phyloP scores from a whole-genome alignment of 2,113 vertebrate genomes.

The Anarhynchus alexandrinus region DNA sequence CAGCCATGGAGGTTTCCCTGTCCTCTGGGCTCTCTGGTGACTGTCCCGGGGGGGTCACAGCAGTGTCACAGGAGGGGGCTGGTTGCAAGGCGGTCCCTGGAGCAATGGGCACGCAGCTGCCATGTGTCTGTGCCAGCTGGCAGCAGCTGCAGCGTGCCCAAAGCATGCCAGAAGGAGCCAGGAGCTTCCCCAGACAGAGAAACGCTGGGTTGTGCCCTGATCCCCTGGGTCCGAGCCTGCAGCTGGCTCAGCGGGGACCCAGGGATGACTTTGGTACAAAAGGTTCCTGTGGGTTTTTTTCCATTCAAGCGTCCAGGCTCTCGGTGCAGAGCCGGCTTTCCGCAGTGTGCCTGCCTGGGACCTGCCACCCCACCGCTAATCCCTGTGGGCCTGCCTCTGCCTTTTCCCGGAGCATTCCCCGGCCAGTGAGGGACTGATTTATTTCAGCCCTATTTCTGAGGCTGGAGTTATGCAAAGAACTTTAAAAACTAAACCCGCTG shows the following conservation, averaged over 20 bases:
- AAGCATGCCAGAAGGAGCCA: not conserved
- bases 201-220: accelerated
- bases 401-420: not conserved
- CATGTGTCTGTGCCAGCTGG: not conserved
- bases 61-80: not conserved
- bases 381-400: not conserved
- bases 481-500: not conserved
- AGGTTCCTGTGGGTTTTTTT: not conserved
- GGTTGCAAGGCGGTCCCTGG: not conserved
- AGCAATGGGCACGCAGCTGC: accelerated
- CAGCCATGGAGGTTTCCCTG: not conserved
- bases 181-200: not conserved
- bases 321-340: accelerated
- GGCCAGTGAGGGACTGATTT: not conserved
- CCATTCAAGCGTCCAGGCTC: not conserved
- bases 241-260: not conserved
- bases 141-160: not conserved
- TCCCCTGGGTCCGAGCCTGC: not conserved
- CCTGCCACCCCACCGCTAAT: not conserved
- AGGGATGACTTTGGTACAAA: not conserved
- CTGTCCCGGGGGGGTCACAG: not conserved
- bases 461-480: not conserved
- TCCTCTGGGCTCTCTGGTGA: not conserved
- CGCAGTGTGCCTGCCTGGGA: not conserved
- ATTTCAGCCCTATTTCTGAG: not conserved